Percentiles rank a stretch among this genome's conserved stretches.
These are phyloP conservation scores for Orthosia gracilis DNA, from an alignment of 2,888 invertebrate species.

Conservation along the genomic window DNA sequence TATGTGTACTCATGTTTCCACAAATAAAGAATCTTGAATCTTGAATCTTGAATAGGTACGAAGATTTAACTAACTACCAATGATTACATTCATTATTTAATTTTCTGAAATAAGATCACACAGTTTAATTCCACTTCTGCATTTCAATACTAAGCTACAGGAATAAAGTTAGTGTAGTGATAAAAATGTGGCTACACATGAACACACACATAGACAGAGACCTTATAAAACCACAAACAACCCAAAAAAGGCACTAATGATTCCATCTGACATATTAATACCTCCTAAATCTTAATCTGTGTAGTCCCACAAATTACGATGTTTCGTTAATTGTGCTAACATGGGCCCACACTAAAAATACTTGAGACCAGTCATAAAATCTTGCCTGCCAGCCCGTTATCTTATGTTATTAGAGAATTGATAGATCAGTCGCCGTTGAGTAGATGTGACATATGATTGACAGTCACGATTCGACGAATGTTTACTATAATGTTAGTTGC, in stretches of 20 bases:
- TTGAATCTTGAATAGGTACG: no score
- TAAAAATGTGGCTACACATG: constrained; percentile 18
- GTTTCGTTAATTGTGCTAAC: constrained; percentile 59
- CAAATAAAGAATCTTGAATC: no score
- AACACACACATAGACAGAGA: neutral
- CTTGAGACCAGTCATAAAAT: constrained; percentile 73
- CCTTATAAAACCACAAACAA: constrained; percentile 25
- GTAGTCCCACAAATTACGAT: constrained; percentile 61
- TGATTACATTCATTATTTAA: no score
- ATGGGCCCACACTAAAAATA: constrained; percentile 56
- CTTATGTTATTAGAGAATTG: constrained; percentile 72
- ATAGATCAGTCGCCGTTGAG: constrained; percentile 57
- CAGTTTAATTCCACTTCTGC: no score
- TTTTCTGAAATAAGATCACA: neutral
- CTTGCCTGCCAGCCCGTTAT: constrained; percentile 69
- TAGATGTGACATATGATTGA: constrained; percentile 67
- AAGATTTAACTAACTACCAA: neutral
- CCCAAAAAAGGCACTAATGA: constrained; percentile 45
- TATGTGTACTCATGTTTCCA: no score
- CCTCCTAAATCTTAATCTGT: constrained; percentile 47
- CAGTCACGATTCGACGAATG: constrained; percentile 46
- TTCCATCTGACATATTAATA: constrained; percentile 56
- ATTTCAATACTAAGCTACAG: neutral
- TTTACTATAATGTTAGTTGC: constrained; percentile 29
- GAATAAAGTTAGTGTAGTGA: neutral